phyloP scores from a whole-genome alignment of 2,797 vertebrate genomes.

The Emydoidea blandingii region DNA sequence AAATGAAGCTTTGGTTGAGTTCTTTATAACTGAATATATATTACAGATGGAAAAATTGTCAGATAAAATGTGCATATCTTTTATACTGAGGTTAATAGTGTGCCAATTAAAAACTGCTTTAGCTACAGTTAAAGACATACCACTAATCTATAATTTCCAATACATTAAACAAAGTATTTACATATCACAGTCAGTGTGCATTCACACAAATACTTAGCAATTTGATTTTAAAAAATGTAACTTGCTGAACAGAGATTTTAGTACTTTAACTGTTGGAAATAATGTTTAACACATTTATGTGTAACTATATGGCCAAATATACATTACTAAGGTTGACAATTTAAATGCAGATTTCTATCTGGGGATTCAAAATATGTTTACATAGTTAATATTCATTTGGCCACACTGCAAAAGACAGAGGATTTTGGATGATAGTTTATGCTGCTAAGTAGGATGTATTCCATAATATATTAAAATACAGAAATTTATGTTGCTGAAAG shows the following conservation, averaged over 20 bases:
- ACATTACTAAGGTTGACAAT: neutral
- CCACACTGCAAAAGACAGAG: neutral
- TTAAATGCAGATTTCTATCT: neutral
- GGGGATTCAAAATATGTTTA: neutral
- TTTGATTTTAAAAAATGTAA: neutral
- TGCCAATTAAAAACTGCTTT: conserved; percentile 29
- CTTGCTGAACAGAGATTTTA: neutral
- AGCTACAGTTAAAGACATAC: neutral
- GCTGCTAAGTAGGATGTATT: neutral
- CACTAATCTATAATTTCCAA: neutral
- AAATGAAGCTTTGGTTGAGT: neutral
- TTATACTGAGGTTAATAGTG: neutral
- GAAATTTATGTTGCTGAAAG: neutral
- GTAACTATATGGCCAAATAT: conserved; percentile 6
- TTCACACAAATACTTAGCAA: conserved; percentile 30
- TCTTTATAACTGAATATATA: neutral
- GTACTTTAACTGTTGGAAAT: conserved; percentile 1
- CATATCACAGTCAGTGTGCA: conserved; percentile 14
- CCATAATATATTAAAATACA: neutral
- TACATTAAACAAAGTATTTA: conserved; percentile 35
- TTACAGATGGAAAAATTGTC: neutral
- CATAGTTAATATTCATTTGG: neutral
- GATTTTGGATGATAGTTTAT: neutral
- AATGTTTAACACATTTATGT: neutral
- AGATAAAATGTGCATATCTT: conserved; percentile 8